Conservation (phyloP, 2,113 vertebrate genomes). For the Cichladusa arquata region DNA sequence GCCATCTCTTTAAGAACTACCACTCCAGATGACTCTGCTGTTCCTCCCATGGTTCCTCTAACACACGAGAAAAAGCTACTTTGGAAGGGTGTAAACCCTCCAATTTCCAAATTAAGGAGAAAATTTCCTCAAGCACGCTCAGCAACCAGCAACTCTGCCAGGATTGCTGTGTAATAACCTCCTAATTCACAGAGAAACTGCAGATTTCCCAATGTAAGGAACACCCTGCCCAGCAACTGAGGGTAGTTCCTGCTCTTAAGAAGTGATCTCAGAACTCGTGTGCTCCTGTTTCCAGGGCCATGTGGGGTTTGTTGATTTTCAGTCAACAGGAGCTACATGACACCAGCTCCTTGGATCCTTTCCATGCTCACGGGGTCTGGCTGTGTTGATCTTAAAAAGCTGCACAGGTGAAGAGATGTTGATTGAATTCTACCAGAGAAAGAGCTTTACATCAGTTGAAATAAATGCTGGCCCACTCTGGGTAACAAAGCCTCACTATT, state of each 20-base stretch:
- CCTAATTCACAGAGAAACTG: not conserved
- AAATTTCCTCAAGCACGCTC: not conserved
- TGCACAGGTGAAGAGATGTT: constrained; percentile 12
- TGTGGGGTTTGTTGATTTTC: not conserved
- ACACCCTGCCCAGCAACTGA: constrained; percentile 42
- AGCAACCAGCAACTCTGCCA: not conserved
- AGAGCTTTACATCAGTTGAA: not conserved
- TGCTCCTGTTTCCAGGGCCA: not conserved
- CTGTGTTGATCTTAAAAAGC: not conserved
- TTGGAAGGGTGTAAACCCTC: not conserved
- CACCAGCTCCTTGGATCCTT: not conserved
- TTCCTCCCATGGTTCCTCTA: not conserved
- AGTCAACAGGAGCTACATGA: not conserved
- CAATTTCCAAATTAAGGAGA: not conserved
- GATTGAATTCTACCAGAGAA: not conserved
- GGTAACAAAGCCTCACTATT: not conserved
- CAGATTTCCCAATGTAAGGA: constrained; percentile 10
- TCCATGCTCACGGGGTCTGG: constrained; percentile 21
- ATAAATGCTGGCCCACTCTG: not conserved
- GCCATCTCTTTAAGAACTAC: not conserved
- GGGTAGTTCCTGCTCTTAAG: not conserved
- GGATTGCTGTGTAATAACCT: not conserved
- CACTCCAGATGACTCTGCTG: not conserved
- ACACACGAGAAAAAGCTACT: not conserved
- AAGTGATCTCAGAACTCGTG: constrained; percentile 2